A percentile compares a stretch with the other conserved stretches of the same genome.
Evolutionary conservation across 2,888 invertebrate species (phyloP).

Genomic region (Diploptera punctata): DNA sequence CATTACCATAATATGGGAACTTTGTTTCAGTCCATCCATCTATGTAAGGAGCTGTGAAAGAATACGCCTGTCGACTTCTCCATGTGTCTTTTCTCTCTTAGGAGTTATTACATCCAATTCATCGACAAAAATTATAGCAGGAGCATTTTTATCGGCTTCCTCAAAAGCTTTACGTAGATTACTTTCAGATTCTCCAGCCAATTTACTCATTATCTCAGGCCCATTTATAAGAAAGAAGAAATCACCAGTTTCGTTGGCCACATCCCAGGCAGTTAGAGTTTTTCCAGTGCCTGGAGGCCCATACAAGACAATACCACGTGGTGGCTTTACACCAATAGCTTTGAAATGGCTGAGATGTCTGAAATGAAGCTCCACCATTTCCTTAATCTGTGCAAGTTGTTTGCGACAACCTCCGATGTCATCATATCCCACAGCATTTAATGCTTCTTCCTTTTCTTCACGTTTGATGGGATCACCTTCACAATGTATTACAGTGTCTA

Average conservation of each 20-base stretch:
- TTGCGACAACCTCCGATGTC: conserved; percentile 99
- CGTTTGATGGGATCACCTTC: conserved; percentile 99
- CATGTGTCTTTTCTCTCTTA: conserved; percentile 99
- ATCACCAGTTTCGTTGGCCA: conserved; percentile 99
- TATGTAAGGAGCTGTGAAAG: conserved; percentile 97
- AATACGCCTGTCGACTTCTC: conserved; percentile 97
- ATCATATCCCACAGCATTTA: conserved; percentile 98
- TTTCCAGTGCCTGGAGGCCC: conserved; percentile 97
- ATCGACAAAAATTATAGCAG: conserved; percentile 99
- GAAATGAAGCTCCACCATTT: conserved; percentile 99
- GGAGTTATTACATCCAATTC: conserved; percentile 99
- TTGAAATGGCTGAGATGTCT: conserved; percentile 99
- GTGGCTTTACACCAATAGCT: conserved; percentile 99
- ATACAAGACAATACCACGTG: conserved; percentile 96
- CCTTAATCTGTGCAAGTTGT: conserved; percentile 99
- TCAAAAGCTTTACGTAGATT: conserved; percentile 99
- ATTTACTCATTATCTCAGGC: conserved; percentile 99
- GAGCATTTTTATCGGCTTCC: conserved; percentile 99
- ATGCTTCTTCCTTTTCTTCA: conserved; percentile 97
- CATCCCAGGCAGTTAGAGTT: conserved; percentile 97
- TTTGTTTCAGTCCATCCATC: conserved; percentile 99
- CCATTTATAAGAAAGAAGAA: conserved; percentile 99
- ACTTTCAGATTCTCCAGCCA: conserved; percentile 99
- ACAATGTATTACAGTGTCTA: conserved; percentile 98
- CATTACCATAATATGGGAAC: conserved; percentile 99